phyloP scores from a whole-genome alignment of 2,888 invertebrate species.

The Iselma pallidipennis region DNA sequence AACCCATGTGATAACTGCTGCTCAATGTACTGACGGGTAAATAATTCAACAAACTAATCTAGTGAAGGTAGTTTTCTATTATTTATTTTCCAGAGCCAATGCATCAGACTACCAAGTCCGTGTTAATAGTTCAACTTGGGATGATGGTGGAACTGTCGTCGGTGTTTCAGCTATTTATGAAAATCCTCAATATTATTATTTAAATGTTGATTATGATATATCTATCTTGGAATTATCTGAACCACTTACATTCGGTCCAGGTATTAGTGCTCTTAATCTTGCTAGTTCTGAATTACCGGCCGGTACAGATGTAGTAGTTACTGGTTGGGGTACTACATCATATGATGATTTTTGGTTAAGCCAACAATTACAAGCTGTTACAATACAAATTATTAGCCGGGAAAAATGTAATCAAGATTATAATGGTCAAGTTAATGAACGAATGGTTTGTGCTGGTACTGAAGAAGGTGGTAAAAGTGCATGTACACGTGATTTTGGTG shows the following conservation, averaged over 20 bases:
- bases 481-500: slow-evolving; percentile 58
- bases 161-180: not conserved
- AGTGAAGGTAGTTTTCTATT: no score
- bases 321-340: slow-evolving; percentile 8
- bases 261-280: not conserved
- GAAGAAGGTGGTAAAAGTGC: slow-evolving; percentile 40
- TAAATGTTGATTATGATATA: not conserved
- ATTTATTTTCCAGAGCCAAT: not conserved
- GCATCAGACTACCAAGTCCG: not conserved
- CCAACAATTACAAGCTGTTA: slow-evolving; percentile 31
- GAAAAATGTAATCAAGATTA: not conserved
- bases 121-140: not conserved
- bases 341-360: slow-evolving; percentile 28
- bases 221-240: not conserved
- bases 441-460: slow-evolving; percentile 62
- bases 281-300: not conserved
- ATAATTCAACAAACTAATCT: not conserved
- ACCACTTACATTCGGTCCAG: not conserved
- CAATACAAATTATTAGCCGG: slow-evolving; percentile 11
- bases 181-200: not conserved
- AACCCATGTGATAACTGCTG: slow-evolving; percentile 35
- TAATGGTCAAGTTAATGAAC: slow-evolving; percentile 41
- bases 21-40: slow-evolving; percentile 35
- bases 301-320: not conserved
- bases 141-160: not conserved